Conservation (phyloP, 2,888 invertebrate species). For the Aporophyla lueneburgensis region DNA sequence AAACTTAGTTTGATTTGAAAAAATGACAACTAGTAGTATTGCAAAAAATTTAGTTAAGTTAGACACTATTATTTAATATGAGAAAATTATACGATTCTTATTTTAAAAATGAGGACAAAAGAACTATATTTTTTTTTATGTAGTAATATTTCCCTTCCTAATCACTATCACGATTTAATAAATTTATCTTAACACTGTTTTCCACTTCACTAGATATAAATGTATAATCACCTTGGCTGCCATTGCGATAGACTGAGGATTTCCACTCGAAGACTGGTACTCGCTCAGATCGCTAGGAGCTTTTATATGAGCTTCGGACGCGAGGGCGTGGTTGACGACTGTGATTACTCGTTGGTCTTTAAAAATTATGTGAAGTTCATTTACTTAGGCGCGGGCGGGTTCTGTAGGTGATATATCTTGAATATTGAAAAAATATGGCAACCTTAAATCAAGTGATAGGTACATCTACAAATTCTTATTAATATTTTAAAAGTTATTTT, state of each 20-base stretch:
- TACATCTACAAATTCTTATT: neutral
- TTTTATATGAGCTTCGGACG: conserved; percentile 83
- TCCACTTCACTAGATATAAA: conserved; percentile 68
- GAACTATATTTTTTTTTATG: too few relatives aligned
- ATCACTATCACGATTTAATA: conserved; percentile 16
- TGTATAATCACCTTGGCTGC: conserved; percentile 85
- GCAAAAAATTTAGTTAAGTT: neutral
- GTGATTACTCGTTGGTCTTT: conserved; percentile 84
- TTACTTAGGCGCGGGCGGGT: conserved; percentile 46
- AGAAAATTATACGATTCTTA: neutral
- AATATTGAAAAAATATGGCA: neutral
- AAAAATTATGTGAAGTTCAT: conserved; percentile 67
- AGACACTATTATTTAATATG: neutral
- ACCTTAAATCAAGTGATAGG: neutral
- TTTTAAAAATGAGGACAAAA: neutral
- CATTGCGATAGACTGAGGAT: conserved; percentile 85
- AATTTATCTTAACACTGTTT: conserved; percentile 42
- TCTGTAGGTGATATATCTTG: conserved; percentile 34
- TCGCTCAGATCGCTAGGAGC: conserved; percentile 75
- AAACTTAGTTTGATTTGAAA: neutral
- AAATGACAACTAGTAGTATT: neutral
- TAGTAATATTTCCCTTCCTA: neutral
- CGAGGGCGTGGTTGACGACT: conserved; percentile 83
- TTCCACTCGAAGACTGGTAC: conserved; percentile 85
- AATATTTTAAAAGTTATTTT: neutral